Percentiles rank a stretch among this genome's conserved stretches.
Evolutionary conservation across 2,113 vertebrate genomes (phyloP).

Genomic region (Piliocolobus tephrosceles): DNA sequence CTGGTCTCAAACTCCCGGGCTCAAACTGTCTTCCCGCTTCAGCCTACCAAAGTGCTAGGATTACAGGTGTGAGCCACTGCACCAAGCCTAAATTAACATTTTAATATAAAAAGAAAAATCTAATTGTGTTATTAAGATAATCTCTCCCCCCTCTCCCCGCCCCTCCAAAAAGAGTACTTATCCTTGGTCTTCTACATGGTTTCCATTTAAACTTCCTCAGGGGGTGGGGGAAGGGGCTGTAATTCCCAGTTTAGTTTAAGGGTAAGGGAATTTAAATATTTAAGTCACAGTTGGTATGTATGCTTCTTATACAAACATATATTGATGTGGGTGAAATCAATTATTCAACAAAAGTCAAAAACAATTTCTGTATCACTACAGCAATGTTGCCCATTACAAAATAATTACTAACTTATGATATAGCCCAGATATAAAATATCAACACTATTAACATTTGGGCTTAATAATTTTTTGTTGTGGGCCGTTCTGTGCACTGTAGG

Average conservation of each 20-base stretch:
- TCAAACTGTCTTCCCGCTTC: too few species aligned
- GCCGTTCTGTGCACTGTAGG: neutral
- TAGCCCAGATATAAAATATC: neutral
- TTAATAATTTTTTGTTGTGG: neutral
- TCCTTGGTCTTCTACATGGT: neutral
- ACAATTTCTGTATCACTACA: neutral
- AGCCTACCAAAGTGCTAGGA: too few species aligned
- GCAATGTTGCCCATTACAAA: neutral
- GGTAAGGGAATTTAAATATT: neutral
- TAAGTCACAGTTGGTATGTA: neutral
- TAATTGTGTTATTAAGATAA: neutral
- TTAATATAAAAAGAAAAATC: neutral
- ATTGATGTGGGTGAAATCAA: neutral
- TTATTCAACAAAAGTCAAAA: slow-evolving; percentile 27
- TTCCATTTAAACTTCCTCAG: neutral
- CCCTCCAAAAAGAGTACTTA: neutral
- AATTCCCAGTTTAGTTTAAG: neutral
- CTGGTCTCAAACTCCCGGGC: too few species aligned
- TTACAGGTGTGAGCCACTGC: too few species aligned
- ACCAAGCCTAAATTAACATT: neutral
- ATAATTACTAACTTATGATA: neutral
- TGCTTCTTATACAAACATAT: neutral
- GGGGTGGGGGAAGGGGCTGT: neutral
- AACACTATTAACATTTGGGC: neutral
- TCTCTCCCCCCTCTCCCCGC: too few species aligned